These are phyloP conservation scores for Xenopus petersii DNA, from an alignment of 2,797 vertebrate genomes.

Conservation along the genomic window DNA sequence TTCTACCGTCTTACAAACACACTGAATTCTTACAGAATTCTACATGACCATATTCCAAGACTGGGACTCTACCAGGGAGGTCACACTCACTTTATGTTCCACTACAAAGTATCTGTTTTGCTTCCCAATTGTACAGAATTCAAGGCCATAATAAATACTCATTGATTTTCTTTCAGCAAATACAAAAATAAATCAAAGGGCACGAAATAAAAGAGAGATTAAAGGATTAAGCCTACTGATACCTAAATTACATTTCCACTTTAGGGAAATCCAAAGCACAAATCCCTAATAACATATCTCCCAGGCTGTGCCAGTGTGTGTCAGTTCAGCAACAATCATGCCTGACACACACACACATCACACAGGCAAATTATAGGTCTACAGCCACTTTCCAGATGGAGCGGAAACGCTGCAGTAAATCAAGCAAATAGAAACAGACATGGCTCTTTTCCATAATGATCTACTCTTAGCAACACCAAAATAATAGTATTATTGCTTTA, in stretches of 20 bases:
- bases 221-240: background rate
- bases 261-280: constrained; percentile 24
- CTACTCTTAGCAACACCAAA: background rate
- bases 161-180: too few relatives aligned
- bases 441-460: background rate
- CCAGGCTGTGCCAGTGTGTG: constrained; percentile 5
- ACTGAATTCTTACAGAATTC: too few relatives aligned
- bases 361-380: background rate
- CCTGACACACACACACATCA: background rate
- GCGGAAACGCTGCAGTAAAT: background rate
- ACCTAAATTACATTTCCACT: constrained; percentile 9
- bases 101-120: too few relatives aligned
- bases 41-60: too few relatives aligned
- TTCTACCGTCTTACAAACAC: background rate
- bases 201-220: too few relatives aligned
- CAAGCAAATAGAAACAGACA: background rate
- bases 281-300: constrained; percentile 2
- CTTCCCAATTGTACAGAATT: too few relatives aligned
- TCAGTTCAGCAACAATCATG: constrained; percentile 1
- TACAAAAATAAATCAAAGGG: too few relatives aligned
- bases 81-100: too few relatives aligned
- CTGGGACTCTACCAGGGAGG: too few relatives aligned
- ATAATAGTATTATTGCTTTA: background rate
- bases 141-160: too few relatives aligned
- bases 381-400: constrained; percentile 4